phyloP scores from a whole-genome alignment of 92 coral and sea anemone genomes.

The Zoanthus solanderi region DNA sequence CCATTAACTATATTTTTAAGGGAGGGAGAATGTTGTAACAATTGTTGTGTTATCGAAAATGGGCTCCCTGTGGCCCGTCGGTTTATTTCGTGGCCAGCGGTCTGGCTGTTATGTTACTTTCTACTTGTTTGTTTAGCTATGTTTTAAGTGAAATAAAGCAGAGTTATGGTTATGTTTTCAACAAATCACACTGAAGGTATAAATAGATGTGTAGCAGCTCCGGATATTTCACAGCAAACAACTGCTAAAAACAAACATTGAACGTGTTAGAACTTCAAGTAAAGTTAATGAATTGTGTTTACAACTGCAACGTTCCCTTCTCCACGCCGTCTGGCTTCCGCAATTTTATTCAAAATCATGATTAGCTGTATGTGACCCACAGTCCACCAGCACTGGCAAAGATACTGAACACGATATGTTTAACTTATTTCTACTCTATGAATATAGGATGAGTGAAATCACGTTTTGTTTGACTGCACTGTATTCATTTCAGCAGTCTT shows the following conservation, averaged over 20 bases:
- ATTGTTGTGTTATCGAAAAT: too few species aligned
- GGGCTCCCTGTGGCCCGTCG: too few species aligned
- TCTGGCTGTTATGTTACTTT: too few species aligned
- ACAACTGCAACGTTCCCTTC: not conserved
- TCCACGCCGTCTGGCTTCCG: not conserved
- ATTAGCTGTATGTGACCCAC: not conserved
- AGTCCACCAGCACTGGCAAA: too few species aligned
- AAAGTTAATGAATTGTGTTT: not conserved
- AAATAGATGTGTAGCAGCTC: not conserved
- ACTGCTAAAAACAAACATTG: not conserved
- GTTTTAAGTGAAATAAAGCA: too few species aligned
- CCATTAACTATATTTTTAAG: too few species aligned
- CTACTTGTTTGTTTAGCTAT: too few species aligned
- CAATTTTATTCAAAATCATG: not conserved
- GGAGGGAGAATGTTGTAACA: too few species aligned
- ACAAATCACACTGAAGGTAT: not conserved
- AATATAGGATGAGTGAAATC: not conserved
- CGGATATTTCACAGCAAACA: not conserved
- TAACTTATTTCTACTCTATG: constrained; percentile 2
- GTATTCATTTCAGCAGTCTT: constrained; percentile 2
- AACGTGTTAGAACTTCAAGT: not conserved
- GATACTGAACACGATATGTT: not conserved
- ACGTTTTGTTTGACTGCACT: not conserved
- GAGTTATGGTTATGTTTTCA: too few species aligned
- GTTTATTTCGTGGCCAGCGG: too few species aligned